Conservation (phyloP, 64 coral and sea anemone genomes). For the Orbicella faveolata region DNA sequence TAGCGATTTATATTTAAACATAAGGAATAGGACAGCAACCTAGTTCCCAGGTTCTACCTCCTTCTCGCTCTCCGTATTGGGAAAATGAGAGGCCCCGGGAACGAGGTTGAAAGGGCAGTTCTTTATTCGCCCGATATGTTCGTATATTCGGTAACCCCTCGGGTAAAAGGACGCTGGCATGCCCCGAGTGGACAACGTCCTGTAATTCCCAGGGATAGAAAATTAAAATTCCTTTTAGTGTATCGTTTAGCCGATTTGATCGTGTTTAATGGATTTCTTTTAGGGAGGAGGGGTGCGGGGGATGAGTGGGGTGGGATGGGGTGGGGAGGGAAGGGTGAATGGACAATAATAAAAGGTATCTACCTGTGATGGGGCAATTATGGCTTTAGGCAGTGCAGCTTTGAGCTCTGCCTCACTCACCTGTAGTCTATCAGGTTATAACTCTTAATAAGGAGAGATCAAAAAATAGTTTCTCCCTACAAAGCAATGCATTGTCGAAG, state of each 20-base stretch:
- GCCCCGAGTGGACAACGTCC: not conserved
- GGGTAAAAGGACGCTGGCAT: not conserved
- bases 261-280: not conserved
- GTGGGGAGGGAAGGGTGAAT: not conserved
- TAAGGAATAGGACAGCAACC: too few species aligned
- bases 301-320: not conserved
- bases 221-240: not conserved
- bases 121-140: not conserved
- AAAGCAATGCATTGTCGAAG: too few species aligned
- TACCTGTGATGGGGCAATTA: too few species aligned
- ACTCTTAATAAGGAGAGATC: too few species aligned
- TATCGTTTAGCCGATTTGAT: not conserved
- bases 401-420: too few species aligned
- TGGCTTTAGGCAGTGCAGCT: too few species aligned
- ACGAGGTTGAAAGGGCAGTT: not conserved
- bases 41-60: too few species aligned
- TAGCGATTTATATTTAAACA: slow-evolving; percentile 12
- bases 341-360: too few species aligned
- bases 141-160: not conserved
- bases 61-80: too few species aligned
- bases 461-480: too few species aligned
- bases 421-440: too few species aligned
- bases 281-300: not conserved
- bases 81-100: too few species aligned
- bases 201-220: not conserved